Base-by-base conservation (phyloP, 2,113 vertebrate species). In the Trematocara nigrifrons region DNA sequence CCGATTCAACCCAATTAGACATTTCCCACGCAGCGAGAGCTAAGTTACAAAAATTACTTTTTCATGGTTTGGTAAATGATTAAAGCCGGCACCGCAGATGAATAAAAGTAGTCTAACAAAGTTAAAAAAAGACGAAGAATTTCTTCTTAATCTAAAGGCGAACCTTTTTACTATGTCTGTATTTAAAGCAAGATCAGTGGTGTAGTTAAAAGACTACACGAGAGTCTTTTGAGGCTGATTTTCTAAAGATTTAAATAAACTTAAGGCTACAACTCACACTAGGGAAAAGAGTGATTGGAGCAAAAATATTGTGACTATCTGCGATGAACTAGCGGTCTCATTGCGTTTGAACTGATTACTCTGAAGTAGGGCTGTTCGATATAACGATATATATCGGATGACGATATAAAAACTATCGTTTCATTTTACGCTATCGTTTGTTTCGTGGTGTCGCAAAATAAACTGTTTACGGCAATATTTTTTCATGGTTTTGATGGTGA, bases 1-100 rank as follows among this genome's bases (percentile, higher is more conserved):
- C 71, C 71, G 82, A 90, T 74, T 89, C 89, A 83, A 77, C 53
- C 85, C 78, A 89, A 91, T 94, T 87, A 91, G 61, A 89, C 26
- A 49, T 52, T 71, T 87, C 54, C 69, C 33, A 56, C 22, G 11
- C 12, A 80, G 81, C 61, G n/a, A 12, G 49, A 81, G 74, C 47
- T 29, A 71, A 78, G 49, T 71, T 76, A 54, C 52, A 77, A 47
- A 88, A 87, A 88, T 26, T 85, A 61, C 78, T 45, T 86, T 77
- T 83, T 80, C 61, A 40, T 18, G 69, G 82, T 53, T 77, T 35
- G 22, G 47, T 20, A 29, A 87, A 83, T 86, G 31, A 89, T 79
- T 81, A 51, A 85, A 86, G 69, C 69, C 66, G 51, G 26, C 47
- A 31, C 42, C 20, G 42, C 42, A 83, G 77, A 40, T 71, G 76